phyloP scores from a whole-genome alignment of 1,140 invertebrate genomes.

The Nylanderia fulva region DNA sequence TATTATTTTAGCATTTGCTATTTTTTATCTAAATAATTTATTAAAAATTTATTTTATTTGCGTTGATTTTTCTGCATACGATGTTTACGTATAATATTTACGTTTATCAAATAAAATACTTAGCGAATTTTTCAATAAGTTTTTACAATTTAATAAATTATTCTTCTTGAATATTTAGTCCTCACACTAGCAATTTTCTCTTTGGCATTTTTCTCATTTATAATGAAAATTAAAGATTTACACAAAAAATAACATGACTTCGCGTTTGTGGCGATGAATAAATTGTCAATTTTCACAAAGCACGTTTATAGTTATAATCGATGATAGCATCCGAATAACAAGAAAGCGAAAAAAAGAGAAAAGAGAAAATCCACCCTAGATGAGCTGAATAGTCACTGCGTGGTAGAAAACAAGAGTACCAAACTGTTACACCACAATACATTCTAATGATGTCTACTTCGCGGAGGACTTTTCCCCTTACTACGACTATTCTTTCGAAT shows the following conservation, averaged over 20 bases:
- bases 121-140: neutral
- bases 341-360: neutral
- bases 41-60: neutral
- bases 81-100: neutral
- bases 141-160: neutral
- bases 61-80: neutral
- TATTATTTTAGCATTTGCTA: too few species aligned
- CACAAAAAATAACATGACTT: neutral
- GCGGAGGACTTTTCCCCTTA: slow-evolving; percentile 55
- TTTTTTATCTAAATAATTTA: neutral
- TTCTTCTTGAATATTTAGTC: neutral
- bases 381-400: neutral
- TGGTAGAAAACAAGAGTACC: slow-evolving; percentile 67
- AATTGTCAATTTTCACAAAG: neutral
- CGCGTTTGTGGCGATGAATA: neutral
- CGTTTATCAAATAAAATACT: neutral
- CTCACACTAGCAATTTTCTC: neutral
- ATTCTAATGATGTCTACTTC: slow-evolving; percentile 81
- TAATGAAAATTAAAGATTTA: neutral
- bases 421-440: slow-evolving; percentile 80
- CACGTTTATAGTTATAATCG: neutral
- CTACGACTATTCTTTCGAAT: slow-evolving; percentile 28
- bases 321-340: neutral
- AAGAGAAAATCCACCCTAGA: slow-evolving; percentile 24
- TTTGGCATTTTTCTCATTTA: neutral